Base-by-base conservation (phyloP, 2,113 vertebrate species). In the Mormoops blainvillei region DNA sequence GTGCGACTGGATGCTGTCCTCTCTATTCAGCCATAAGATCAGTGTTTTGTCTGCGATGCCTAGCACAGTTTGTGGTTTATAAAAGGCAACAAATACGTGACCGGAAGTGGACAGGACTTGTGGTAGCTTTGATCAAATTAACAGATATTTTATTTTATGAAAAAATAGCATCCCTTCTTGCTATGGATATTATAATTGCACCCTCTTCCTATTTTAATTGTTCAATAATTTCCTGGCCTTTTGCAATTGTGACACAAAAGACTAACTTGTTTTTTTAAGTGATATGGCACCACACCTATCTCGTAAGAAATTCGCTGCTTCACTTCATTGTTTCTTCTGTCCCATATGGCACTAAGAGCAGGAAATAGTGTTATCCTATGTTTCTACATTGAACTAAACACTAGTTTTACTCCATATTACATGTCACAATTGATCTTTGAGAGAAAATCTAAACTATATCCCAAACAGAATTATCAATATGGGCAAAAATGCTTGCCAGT, bases 351-450 rank as follows among this genome's bases (percentile, higher is more conserved):
- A 93, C 86, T 90, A 26, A 94, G 95, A 95, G 63, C 87, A 74
- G 67, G 65, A 97, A 93, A 95, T 77, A 80, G 5, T 95, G 88
- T 92, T 63, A 71, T 96, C 74, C 63, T 92, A 61, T 95, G 43
- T 86, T 97, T 97, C 73, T 78, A 96, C 92, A 93, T 52, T 50
- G 16, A 95, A 95, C 2, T 87, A 67, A 97, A 97, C 43, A 87
- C 61, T 14, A 97, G 22, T 71, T 86, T 80, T 76, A 65, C 11
- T 24, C 94, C 95, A 94, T 89, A 41, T 38, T 33, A 15, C 1
- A 31, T 54, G 5, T 28, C 38, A 83, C 28, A 76, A 43, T 52
- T 1, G 4, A 63, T 36, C 38, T 93, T 88, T 43, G 91, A 33
- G 24, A 50, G 26, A 85, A 38, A 38, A 91, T 43, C 18, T 96